Conservation (phyloP, 2,888 invertebrate species). For the Hypomecis punctinalis region DNA sequence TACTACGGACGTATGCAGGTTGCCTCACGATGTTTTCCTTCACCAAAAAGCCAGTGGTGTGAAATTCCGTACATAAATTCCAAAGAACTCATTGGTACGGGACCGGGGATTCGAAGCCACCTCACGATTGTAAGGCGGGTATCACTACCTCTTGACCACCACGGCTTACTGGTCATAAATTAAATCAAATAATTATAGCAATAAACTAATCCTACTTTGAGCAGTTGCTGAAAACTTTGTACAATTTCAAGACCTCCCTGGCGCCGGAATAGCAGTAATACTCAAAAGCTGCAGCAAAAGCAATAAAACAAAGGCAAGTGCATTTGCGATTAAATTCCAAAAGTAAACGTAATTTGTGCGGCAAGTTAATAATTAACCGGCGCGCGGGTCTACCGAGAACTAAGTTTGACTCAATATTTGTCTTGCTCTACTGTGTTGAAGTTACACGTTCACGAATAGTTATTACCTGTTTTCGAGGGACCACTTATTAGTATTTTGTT, state of each 20-base stretch:
- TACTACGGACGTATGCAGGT: too few relatives aligned
- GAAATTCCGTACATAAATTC: too few relatives aligned
- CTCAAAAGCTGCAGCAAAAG: constrained; percentile 16
- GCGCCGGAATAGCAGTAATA: neutral
- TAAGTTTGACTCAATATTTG: constrained; percentile 75
- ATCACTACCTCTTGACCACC: too few relatives aligned
- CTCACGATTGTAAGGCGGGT: too few relatives aligned
- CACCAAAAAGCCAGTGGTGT: too few relatives aligned
- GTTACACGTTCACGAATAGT: constrained; percentile 62
- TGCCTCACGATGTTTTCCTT: too few relatives aligned
- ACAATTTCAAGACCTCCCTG: neutral
- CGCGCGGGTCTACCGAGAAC: constrained; percentile 65
- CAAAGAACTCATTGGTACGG: too few relatives aligned
- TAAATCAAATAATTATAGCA: too few relatives aligned
- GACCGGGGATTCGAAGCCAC: too few relatives aligned
- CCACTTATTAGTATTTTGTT: constrained; percentile 18
- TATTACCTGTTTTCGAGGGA: constrained; percentile 55
- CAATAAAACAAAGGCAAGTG: constrained; percentile 29
- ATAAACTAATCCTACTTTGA: too few relatives aligned
- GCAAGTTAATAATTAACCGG: constrained; percentile 72
- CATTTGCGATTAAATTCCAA: constrained; percentile 46
- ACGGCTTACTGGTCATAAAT: too few relatives aligned
- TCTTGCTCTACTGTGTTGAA: constrained; percentile 69
- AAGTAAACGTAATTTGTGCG: constrained; percentile 59
- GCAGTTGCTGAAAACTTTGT: too few relatives aligned